phyloP scores from a whole-genome alignment of 2,113 vertebrate species.

The Aramus guarauna region DNA sequence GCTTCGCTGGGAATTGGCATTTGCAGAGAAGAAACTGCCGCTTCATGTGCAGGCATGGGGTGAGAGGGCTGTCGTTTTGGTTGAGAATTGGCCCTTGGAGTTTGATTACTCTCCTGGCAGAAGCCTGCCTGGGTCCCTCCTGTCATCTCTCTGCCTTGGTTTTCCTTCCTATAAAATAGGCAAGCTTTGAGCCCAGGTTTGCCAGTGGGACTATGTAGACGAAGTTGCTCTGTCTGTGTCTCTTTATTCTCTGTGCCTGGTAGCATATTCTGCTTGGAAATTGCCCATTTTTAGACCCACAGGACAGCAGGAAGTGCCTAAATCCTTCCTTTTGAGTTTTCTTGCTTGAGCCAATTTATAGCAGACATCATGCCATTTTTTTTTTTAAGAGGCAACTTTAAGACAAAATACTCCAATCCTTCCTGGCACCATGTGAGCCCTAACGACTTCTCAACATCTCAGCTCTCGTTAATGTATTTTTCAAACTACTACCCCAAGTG shows the following conservation, averaged over 20 bases:
- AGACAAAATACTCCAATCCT: slow-evolving; percentile 50
- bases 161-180: background rate
- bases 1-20: background rate
- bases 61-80: background rate
- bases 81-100: background rate
- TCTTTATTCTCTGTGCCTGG: background rate
- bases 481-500: slow-evolving; percentile 58
- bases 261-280: background rate
- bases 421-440: slow-evolving; percentile 58
- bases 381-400: slow-evolving; percentile 59
- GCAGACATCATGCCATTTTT: background rate
- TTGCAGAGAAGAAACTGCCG: background rate
- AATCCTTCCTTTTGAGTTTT: slow-evolving; percentile 18
- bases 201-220: background rate
- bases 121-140: background rate
- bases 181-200: background rate
- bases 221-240: background rate
- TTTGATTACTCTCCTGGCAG: background rate
- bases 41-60: background rate
- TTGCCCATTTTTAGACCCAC: slow-evolving; percentile 7
- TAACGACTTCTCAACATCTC: slow-evolving; percentile 57
- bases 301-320: slow-evolving; percentile 45
- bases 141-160: background rate
- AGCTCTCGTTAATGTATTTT: slow-evolving; percentile 58
- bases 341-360: slow-evolving; percentile 37